Evolutionary conservation across 2,888 invertebrate genomes (phyloP), one percentile per base, ranked within the genome.

Genomic region (Lasioglossum leucozonium): DNA sequence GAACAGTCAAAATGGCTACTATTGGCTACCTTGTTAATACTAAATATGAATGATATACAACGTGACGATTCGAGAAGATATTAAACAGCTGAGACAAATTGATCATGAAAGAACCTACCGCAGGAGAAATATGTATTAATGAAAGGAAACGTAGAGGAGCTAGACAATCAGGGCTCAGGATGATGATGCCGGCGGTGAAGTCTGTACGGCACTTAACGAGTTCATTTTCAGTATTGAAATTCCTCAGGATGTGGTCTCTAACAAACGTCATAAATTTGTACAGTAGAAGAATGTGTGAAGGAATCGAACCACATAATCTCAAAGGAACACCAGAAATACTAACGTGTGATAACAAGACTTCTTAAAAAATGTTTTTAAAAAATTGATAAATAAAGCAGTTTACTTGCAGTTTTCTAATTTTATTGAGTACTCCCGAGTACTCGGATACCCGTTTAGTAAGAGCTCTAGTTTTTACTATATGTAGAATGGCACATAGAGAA

Each of bases 401-500:
- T n/a, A n/a, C 11, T 4, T n/a, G n/a, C n/a, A 22, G 3, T n/a
- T 55, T n/a, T n/a, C 55, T 22, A 55, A 55, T n/a, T 51, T 58
- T 16, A 58, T 58, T 4, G 26, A 26, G 26, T 58, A 58, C n/a
- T 51, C 2, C 2, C 30, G 30, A 62, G 18, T 30, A 62, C 30
- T 62, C 30, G 18, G 30, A 62, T 30, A 62, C 62, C 16, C 30
- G 30, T 30, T 26, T 18, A 30, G 30, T 62, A 62, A 62, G 62
- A 62, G 62, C 62, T 62, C 62, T 62, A 62, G 62, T 62, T 62
- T 62, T 18, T 42, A 80, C 51, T 77, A 72, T 77, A 72, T 72
- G 62, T 16, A 62, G 42, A 82, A 84, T 85, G 85, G 80, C 82
- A 89, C 82, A 80, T 85, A 34, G 81, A 37, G 81, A 87, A 79